Conservation (phyloP, 2,888 invertebrate species). For the Buathra laborator region DNA sequence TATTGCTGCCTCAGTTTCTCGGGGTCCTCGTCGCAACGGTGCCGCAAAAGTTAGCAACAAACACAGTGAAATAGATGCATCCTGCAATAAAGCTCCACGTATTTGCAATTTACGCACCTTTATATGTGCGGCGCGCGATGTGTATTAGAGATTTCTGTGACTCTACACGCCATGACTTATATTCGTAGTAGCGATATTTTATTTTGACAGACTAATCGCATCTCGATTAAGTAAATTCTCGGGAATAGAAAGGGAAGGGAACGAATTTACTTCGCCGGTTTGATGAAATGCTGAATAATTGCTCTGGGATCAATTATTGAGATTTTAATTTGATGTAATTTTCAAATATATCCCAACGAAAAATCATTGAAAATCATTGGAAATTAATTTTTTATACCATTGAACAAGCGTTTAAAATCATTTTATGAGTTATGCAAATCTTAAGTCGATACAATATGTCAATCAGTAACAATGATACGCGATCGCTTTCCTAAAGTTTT, state of each 20-base stretch:
- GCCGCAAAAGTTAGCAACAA: constrained; percentile 45
- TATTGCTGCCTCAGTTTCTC: constrained; percentile 19
- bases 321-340: background rate
- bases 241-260: constrained; percentile 43
- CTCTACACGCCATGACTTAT: background rate
- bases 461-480: background rate
- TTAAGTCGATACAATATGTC: background rate
- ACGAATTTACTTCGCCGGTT: constrained; percentile 21
- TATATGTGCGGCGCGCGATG: background rate
- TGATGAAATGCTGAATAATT: background rate
- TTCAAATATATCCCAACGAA: background rate
- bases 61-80: constrained; percentile 77
- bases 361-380: background rate
- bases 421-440: background rate
- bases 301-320: background rate
- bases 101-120: constrained; percentile 11
- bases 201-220: constrained; percentile 63
- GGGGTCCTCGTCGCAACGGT: constrained; percentile 22
- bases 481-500: background rate
- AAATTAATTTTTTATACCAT: background rate
- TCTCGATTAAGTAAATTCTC: constrained; percentile 52
- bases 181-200: constrained; percentile 47
- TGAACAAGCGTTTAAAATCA: background rate
- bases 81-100: constrained; percentile 76
- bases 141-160: constrained; percentile 43